These are phyloP conservation scores for Mystacides longicornis DNA, from an alignment of 2,888 invertebrate species.

Conservation along the genomic window DNA sequence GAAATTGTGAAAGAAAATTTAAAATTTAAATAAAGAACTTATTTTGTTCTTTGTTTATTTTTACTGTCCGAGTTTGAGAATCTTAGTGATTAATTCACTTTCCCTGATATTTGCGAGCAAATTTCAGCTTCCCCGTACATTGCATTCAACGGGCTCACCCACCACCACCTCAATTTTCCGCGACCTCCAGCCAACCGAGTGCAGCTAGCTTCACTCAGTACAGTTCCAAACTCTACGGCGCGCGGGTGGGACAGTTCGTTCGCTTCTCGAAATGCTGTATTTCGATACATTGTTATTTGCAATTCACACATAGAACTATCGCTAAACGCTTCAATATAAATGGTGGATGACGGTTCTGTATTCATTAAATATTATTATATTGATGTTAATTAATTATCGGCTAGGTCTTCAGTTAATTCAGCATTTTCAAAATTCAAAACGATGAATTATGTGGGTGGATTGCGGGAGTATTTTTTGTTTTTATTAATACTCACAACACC, in stretches of 20 bases:
- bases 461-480: background rate
- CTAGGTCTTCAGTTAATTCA: background rate
- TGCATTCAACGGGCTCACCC: background rate
- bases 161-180: background rate
- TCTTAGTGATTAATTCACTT: background rate
- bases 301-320: background rate
- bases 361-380: background rate
- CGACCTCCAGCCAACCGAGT: background rate
- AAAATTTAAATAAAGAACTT: no score
- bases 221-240: background rate
- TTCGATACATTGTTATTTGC: background rate
- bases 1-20: no score
- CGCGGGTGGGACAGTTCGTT: background rate
- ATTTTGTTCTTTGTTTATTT: no score
- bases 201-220: background rate
- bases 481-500: no score
- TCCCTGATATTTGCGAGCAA: constrained; percentile 1
- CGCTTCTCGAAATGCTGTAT: background rate
- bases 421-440: background rate
- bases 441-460: background rate
- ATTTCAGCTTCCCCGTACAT: background rate
- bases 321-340: background rate
- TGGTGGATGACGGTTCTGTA: background rate
- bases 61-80: background rate
- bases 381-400: background rate